Conservation (phyloP, 1,140 invertebrate species). For the Drosophila burlai region DNA sequence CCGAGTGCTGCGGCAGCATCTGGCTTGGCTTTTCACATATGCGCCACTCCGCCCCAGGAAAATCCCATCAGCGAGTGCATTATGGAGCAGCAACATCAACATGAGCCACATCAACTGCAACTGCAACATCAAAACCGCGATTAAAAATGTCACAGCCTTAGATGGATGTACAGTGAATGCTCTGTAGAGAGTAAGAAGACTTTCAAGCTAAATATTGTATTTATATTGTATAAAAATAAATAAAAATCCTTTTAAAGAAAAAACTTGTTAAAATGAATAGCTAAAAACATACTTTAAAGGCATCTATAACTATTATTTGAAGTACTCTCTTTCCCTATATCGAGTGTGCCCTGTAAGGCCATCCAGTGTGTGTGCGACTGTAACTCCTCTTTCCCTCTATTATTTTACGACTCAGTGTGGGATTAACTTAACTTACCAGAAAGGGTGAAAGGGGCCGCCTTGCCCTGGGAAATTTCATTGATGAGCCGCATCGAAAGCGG, state of each 20-base stretch:
- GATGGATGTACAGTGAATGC: slow-evolving; percentile 42
- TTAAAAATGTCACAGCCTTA: slow-evolving; percentile 79
- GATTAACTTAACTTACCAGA: slow-evolving; percentile 42
- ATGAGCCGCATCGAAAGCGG: slow-evolving; percentile 42
- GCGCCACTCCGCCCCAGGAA: slow-evolving; percentile 41
- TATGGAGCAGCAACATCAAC: slow-evolving; percentile 10
- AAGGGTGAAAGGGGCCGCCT: slow-evolving; percentile 30
- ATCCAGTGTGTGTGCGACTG: slow-evolving; percentile 4
- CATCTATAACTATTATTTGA: too few relatives aligned
- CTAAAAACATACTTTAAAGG: too few relatives aligned
- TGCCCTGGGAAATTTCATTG: slow-evolving; percentile 76
- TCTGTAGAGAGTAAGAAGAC: not conserved
- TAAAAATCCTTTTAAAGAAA: not conserved
- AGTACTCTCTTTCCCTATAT: not conserved
- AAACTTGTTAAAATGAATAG: not conserved
- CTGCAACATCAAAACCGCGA: slow-evolving; percentile 52
- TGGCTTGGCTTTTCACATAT: slow-evolving; percentile 77
- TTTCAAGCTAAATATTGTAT: too few relatives aligned
- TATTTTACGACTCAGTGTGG: slow-evolving; percentile 68
- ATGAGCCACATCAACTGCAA: slow-evolving; percentile 1
- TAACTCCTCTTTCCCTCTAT: slow-evolving; percentile 26
- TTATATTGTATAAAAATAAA: too few relatives aligned
- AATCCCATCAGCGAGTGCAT: slow-evolving; percentile 42
- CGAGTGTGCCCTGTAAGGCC: not conserved
- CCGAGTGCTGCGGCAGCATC: slow-evolving; percentile 42